phyloP scores from a whole-genome alignment of 2,797 vertebrate genomes.

The Rhinogobio ventralis region DNA sequence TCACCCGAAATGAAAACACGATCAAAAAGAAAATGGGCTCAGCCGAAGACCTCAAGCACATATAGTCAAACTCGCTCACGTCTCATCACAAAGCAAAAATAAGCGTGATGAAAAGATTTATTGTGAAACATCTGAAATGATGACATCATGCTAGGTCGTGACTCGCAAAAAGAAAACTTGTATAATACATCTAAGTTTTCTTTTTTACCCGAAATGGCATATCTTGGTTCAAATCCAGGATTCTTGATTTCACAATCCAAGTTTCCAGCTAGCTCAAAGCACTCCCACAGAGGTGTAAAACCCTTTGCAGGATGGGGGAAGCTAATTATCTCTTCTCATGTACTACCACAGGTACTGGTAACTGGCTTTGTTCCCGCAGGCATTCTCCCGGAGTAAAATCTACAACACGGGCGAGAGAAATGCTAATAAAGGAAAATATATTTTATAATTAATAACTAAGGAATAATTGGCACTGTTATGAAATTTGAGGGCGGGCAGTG shows the following conservation, averaged over 20 bases:
- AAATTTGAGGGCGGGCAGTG: conserved; percentile 20
- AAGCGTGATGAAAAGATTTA: conserved; percentile 6
- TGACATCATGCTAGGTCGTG: conserved; percentile 21
- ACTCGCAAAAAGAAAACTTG: neutral
- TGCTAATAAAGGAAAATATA: conserved; percentile 46
- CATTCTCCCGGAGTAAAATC: conserved; percentile 15
- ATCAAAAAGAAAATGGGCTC: conserved; percentile 39
- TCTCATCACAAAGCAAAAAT: conserved; percentile 30
- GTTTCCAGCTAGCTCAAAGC: conserved; percentile 11
- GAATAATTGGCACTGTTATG: conserved; percentile 45
- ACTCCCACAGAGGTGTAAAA: conserved; percentile 27
- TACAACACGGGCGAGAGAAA: conserved; percentile 14
- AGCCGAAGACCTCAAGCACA: conserved; percentile 39
- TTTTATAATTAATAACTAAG: conserved; percentile 52
- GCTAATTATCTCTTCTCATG: conserved; percentile 36
- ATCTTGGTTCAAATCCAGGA: neutral
- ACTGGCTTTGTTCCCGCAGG: conserved; percentile 1
- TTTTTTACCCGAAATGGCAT: neutral
- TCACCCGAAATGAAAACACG: conserved; percentile 46
- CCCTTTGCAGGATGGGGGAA: conserved; percentile 13
- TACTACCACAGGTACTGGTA: neutral
- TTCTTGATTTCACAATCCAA: conserved; percentile 4
- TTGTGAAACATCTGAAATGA: conserved; percentile 31
- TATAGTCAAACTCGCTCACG: conserved; percentile 9
- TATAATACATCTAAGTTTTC: neutral